These are phyloP conservation scores for Channa striata DNA, from an alignment of 2,797 vertebrate species.

Conservation along the genomic window DNA sequence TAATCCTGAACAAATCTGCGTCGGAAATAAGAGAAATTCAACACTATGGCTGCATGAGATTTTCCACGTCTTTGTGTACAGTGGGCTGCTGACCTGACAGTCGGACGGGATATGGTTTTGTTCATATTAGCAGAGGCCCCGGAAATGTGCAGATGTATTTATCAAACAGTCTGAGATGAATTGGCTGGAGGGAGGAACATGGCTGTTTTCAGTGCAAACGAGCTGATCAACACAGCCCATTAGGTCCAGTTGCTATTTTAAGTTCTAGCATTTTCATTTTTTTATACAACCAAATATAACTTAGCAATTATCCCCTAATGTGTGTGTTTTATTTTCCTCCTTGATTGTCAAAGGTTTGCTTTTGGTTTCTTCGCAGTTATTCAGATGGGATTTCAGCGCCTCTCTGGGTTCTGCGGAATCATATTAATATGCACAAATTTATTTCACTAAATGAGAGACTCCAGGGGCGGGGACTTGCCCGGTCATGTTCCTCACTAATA, in stretches of 20 bases:
- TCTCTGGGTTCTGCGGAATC: slow-evolving; percentile 37
- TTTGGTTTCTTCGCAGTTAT: slow-evolving; percentile 25
- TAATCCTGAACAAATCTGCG: slow-evolving; percentile 78
- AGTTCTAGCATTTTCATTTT: slow-evolving; percentile 20
- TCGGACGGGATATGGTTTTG: slow-evolving; percentile 28
- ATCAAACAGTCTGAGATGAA: slow-evolving; percentile 33
- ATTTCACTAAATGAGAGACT: slow-evolving; percentile 70
- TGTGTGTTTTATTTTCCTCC: slow-evolving; percentile 7
- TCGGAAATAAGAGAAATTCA: slow-evolving; percentile 75
- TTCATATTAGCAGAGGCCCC: slow-evolving; percentile 46
- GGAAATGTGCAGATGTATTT: slow-evolving; percentile 44
- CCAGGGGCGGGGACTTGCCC: slow-evolving; percentile 78
- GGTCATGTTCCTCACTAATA: slow-evolving; percentile 81
- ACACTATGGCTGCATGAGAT: slow-evolving; percentile 50
- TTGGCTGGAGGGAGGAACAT: slow-evolving; percentile 37
- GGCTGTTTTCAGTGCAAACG: slow-evolving; percentile 41
- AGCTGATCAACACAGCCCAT: slow-evolving; percentile 42
- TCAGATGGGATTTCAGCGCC: slow-evolving; percentile 29
- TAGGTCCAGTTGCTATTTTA: slow-evolving; percentile 25
- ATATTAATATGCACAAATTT: slow-evolving; percentile 72
- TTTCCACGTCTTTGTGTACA: slow-evolving; percentile 59
- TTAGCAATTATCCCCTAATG: neutral
- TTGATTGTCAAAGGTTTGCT: slow-evolving; percentile 1
- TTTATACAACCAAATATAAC: neutral
- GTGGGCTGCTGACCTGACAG: neutral